Base-by-base conservation (phyloP, 2,888 invertebrate genomes). In the Sialis lutaria region DNA sequence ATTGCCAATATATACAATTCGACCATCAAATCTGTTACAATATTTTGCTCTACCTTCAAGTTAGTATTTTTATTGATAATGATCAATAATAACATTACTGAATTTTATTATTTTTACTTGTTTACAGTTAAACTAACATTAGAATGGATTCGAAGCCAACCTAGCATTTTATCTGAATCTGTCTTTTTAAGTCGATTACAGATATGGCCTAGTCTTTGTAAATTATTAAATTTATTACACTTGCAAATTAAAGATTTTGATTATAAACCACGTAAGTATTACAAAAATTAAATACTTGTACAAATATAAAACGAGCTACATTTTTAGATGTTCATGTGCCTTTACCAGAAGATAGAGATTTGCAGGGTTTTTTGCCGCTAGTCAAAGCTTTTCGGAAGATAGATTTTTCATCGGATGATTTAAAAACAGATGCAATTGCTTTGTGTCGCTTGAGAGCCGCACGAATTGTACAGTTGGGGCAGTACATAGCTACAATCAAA, bases 161-260 rank as follows among this genome's bases (percentile, higher is more conserved):
- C 75, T 9, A 62, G 64, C 40, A 65, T 72, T 50, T 60, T 77
- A 50, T 63, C 66, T 48, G 67, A 71, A 51, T 58, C 64, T 39
- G 73, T 75, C 52, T 77, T 75, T 58, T 67, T 67, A 42, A 68
- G 70, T 49, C 67, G 74, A 44, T 69, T 77, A 41, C 81, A 82
- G 62, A 77, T 88, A 57, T 87, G 87, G 87, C 79, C 80, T 6
- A 82, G 84, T 58, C 67, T 86, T 45, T 82, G 83, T 55, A 79
- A 81, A 60, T 64, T 82, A n/a, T 67, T 86, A 53, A 84, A 81
- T 63, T 72, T 70, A 51, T 67, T 84, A 43, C 77, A 77, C 54
- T 62, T 59, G 49, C 67, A 61, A 46, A 58, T 71, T 49, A 59
- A 60, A 50, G 67, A 69, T 52, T 73, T 74, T 54, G 64, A 72